phyloP scores from a whole-genome alignment of 2,797 vertebrate genomes.

The Lophura swinhoii region DNA sequence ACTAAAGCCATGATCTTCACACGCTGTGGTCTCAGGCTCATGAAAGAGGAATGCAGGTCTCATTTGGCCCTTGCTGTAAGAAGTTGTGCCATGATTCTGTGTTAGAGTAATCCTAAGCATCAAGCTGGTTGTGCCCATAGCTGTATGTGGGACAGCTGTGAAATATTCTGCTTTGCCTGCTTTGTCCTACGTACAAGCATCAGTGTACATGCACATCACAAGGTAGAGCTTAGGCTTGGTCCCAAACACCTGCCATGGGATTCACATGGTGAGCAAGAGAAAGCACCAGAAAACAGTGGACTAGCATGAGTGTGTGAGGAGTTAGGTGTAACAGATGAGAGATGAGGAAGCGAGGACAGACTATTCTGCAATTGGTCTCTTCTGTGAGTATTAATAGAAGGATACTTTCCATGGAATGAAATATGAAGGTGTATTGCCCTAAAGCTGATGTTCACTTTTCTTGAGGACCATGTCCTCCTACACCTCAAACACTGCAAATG shows the following conservation, averaged over 20 bases:
- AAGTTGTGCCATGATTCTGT: not conserved
- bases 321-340: not conserved
- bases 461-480: not conserved
- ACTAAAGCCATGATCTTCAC: not conserved
- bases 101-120: not conserved
- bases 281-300: not conserved
- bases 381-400: not conserved
- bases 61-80: not conserved
- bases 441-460: not conserved
- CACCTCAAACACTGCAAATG: not conserved
- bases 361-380: not conserved
- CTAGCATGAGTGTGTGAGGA: not conserved
- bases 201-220: not conserved
- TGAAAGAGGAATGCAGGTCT: not conserved
- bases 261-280: not conserved
- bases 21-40: rapidly evolving
- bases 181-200: not conserved
- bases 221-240: not conserved
- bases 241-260: not conserved
- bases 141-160: not conserved
- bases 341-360: not conserved
- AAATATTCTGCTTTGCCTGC: not conserved
- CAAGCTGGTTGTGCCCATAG: not conserved
- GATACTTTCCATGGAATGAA: not conserved
- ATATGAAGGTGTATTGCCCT: not conserved